Percentiles rank a stretch among this genome's conserved stretches.
Conservation (phyloP, 2,113 vertebrate species). For the Cacatua alba region DNA sequence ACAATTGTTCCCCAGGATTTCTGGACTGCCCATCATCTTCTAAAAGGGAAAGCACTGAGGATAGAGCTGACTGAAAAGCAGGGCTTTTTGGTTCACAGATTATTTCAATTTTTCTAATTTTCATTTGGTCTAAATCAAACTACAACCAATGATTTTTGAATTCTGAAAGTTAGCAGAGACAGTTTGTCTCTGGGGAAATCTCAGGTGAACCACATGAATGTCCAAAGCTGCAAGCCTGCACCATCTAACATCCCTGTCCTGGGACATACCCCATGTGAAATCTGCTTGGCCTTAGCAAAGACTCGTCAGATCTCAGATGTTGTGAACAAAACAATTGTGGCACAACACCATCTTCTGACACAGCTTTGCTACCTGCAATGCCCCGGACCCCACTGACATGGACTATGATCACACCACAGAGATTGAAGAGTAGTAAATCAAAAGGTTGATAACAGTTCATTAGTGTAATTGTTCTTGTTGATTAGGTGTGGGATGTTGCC, state of each 20-base stretch:
- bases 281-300: not conserved
- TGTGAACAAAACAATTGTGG: not conserved
- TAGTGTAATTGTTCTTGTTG: not conserved
- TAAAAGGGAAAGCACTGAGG: not conserved
- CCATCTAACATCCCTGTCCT: not conserved
- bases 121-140: not conserved
- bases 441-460: not conserved
- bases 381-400: not conserved
- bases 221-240: not conserved
- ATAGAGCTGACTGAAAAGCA: not conserved
- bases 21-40: not conserved
- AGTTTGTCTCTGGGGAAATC: not conserved
- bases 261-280: not conserved
- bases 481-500: not conserved
- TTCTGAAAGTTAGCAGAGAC: not conserved
- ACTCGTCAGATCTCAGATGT: not conserved
- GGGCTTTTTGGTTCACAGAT: not conserved
- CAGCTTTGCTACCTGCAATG: not conserved
- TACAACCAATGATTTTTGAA: not conserved
- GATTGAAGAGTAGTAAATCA: not conserved
- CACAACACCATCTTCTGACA: not conserved
- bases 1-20: not conserved
- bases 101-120: not conserved
- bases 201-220: not conserved
- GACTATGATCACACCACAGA: not conserved